phyloP scores from a whole-genome alignment of 2,797 vertebrate species.

The Ctenopoma kingsleyae region DNA sequence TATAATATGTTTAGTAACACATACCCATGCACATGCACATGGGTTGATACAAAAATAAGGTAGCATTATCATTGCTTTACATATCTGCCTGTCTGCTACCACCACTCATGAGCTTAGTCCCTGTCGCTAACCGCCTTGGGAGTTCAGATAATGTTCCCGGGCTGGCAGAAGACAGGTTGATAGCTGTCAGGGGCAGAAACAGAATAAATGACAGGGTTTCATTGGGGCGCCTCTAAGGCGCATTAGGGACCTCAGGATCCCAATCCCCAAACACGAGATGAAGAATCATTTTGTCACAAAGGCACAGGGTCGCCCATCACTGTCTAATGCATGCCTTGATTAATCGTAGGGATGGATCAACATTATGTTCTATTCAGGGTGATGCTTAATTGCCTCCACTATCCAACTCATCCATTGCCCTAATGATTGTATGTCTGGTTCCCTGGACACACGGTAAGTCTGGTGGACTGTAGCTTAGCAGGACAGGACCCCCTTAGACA shows the following conservation, averaged over 20 bases:
- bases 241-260: slow-evolving; percentile 95
- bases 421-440: slow-evolving; percentile 94
- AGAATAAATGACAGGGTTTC: slow-evolving; percentile 98
- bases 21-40: background rate
- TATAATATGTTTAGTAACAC: background rate
- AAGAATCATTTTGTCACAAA: slow-evolving; percentile 99
- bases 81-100: slow-evolving; percentile 93
- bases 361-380: slow-evolving; percentile 97
- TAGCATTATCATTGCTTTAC: slow-evolving; percentile 93
- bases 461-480: slow-evolving; percentile 69
- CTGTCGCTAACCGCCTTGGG: slow-evolving; percentile 92
- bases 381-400: slow-evolving; percentile 94
- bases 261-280: slow-evolving; percentile 92
- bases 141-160: slow-evolving; percentile 98
- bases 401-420: slow-evolving; percentile 94
- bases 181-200: slow-evolving; percentile 95
- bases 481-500: slow-evolving; percentile 66
- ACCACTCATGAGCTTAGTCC: slow-evolving; percentile 93
- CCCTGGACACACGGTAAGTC: slow-evolving; percentile 91
- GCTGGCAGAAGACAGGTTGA: slow-evolving; percentile 97
- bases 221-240: slow-evolving; percentile 96
- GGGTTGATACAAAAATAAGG: slow-evolving; percentile 72
- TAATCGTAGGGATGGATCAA: slow-evolving; percentile 98
- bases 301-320: slow-evolving; percentile 96
- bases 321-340: slow-evolving; percentile 99